These are phyloP conservation scores for Oenanthe melanoleuca DNA, from an alignment of 2,113 vertebrate species.

Conservation along the genomic window DNA sequence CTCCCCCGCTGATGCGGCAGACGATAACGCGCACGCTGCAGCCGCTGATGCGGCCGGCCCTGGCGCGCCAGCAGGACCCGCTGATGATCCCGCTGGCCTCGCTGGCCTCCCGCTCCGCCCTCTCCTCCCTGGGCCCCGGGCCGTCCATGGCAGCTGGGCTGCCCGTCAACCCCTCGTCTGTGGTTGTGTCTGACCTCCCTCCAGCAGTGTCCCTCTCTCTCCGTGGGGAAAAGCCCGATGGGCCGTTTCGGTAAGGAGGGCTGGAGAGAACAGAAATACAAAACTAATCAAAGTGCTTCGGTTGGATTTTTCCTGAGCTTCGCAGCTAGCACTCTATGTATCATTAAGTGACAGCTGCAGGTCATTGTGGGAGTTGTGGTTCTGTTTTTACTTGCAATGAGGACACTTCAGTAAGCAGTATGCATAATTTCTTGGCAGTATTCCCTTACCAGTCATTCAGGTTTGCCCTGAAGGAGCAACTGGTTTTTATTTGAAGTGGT, in stretches of 20 bases:
- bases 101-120: constrained; percentile 67
- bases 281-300: not conserved
- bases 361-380: not conserved
- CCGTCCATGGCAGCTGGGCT: constrained; percentile 47
- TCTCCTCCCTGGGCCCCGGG: constrained; percentile 50
- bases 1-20: constrained; percentile 31
- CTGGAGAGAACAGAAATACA: not conserved
- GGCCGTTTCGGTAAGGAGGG: constrained; percentile 75
- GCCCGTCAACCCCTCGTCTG: constrained; percentile 60
- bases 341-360: not conserved
- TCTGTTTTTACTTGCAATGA: not conserved
- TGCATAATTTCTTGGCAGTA: not conserved
- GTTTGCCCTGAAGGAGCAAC: not conserved
- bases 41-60: constrained; percentile 66
- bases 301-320: not conserved
- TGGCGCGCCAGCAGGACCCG: constrained; percentile 87
- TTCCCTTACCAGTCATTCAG: not conserved
- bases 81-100: constrained; percentile 76
- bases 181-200: constrained; percentile 71
- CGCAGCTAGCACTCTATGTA: accelerated
- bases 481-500: not conserved
- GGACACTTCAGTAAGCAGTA: not conserved
- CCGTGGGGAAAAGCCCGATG: constrained; percentile 77
- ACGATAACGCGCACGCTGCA: constrained; percentile 75
- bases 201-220: constrained; percentile 76